phyloP scores from a whole-genome alignment of 2,113 vertebrate genomes.

The Ophiodon elongatus region DNA sequence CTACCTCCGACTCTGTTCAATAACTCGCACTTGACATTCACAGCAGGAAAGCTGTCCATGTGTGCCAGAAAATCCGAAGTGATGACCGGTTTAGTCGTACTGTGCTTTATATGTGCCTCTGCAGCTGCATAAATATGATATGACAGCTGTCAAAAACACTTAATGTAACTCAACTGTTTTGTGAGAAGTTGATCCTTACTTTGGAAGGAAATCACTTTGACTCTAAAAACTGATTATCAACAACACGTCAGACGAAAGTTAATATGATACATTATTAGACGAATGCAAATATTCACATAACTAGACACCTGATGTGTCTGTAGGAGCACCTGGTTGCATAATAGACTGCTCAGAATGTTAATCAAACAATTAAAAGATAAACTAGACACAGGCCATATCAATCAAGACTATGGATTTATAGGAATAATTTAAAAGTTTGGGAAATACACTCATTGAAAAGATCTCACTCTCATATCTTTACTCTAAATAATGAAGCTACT shows the following conservation, averaged over 20 bases:
- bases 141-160: slow-evolving; percentile 67
- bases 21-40: slow-evolving; percentile 65
- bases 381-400: neutral
- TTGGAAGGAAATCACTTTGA: slow-evolving; percentile 12
- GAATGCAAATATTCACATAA: slow-evolving; percentile 6
- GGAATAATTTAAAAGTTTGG: neutral
- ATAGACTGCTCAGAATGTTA: neutral
- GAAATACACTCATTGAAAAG: neutral
- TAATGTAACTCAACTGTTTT: slow-evolving; percentile 36
- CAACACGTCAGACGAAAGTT: slow-evolving; percentile 8
- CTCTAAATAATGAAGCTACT: neutral
- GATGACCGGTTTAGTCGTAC: slow-evolving; percentile 43
- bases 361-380: neutral
- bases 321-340: slow-evolving; percentile 16
- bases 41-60: slow-evolving; percentile 50
- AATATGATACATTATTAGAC: neutral
- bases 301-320: slow-evolving; percentile 10
- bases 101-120: slow-evolving; percentile 30
- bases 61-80: slow-evolving; percentile 50
- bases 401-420: slow-evolving; percentile 3
- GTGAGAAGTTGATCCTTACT: slow-evolving; percentile 40
- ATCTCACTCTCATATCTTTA: neutral
- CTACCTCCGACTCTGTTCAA: slow-evolving; percentile 50
- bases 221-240: slow-evolving; percentile 5
- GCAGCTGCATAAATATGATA: slow-evolving; percentile 59